These are phyloP conservation scores for Pollenia labialis DNA, from an alignment of 2,888 invertebrate species.

Conservation along the genomic window DNA sequence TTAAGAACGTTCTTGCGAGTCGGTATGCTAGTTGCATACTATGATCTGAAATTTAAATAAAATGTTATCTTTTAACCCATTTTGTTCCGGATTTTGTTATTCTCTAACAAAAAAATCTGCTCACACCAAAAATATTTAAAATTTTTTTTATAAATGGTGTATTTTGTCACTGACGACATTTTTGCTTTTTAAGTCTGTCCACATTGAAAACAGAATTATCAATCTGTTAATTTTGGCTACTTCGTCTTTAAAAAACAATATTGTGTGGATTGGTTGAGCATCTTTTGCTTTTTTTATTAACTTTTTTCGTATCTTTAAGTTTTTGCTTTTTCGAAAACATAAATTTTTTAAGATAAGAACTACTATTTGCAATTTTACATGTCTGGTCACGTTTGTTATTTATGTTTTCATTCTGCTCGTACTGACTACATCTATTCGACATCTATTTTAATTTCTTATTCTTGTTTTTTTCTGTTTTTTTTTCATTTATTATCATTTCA, in stretches of 20 bases:
- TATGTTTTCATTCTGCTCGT: conserved; percentile 28
- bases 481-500: conserved; percentile 45
- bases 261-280: conserved; percentile 28
- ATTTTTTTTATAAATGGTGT: conserved; percentile 4
- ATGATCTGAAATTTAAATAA: no score
- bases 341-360: conserved; percentile 56
- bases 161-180: background rate
- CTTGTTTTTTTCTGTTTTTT: background rate
- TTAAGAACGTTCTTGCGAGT: no score
- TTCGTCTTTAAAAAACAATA: conserved; percentile 44
- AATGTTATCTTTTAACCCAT: no score
- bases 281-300: conserved; percentile 1
- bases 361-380: conserved; percentile 65
- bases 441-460: conserved; percentile 51
- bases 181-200: background rate
- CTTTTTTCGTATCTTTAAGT: background rate
- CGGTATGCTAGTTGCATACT: no score
- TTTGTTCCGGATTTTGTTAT: no score
- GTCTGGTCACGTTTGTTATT: conserved; percentile 70
- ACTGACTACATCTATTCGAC: conserved; percentile 29
- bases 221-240: conserved; percentile 58
- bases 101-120: no score
- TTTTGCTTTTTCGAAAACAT: conserved; percentile 28
- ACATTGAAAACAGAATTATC: conserved; percentile 42
- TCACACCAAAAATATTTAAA: background rate